Base-by-base conservation (phyloP, 2,113 vertebrate genomes). In the Siphamia tubifer region DNA sequence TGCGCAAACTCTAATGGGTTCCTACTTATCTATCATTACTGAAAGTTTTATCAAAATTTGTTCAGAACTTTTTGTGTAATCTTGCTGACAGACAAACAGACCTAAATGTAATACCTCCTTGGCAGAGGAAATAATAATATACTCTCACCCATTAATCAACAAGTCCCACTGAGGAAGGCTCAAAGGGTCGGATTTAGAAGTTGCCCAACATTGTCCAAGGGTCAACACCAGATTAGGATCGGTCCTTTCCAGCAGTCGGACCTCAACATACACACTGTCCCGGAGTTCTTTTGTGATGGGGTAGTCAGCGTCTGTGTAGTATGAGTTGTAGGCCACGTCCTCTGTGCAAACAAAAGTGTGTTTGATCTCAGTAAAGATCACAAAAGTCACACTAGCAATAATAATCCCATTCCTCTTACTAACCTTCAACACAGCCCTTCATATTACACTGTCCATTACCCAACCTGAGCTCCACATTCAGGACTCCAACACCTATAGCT, bases 141-240 rank as follows among this genome's bases (percentile, higher is more conserved):
- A 53, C 5, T 88, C 55, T 72, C 80, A 95, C 92, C 94, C 91
- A 0, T 93, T 68, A 19, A 91, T 72, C 48, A 96, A 74, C 47
- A 96, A 76, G 63, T 92, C 91, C 95, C 90, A 92, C 65, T 89
- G 89, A 55, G 87, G 86, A 30, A 83, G 11, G 54, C 67, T 87
- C 5, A 68, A 9, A 39, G 83, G 55, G 40, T 55, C 19, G 11
- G 77, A 30, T 8, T 16, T 27, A 1, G 87, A 72, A 0, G 92
- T 85, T 3, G 92, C 94, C 96, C 94, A 94, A 82, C 94, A 95
- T 27, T 87, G 86, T 47, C 92, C 91, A 62, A 98, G 90, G 55
- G 83, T 78, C 84, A 96, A 87, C 32, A 87, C 91, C 69, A 96
- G 17, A 3, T 82, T 75, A 3, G 94, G 93, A 51, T 96, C 93